phyloP scores from a whole-genome alignment of 2,797 vertebrate genomes.

The Gambusia yucatana region DNA sequence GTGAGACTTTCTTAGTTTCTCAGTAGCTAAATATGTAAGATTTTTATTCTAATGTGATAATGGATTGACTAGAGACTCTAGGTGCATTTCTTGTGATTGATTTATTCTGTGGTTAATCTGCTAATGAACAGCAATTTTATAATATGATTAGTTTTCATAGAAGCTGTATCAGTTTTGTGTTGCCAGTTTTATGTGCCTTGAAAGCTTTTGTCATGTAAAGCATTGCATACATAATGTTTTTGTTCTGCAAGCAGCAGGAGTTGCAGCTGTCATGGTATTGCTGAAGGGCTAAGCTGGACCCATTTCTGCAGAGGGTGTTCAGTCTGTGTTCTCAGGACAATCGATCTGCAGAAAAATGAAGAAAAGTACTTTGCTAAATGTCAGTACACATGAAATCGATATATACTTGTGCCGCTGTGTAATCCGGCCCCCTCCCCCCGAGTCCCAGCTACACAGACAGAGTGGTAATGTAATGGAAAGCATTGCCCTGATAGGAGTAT shows the following conservation, averaged over 20 bases:
- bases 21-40: constrained; percentile 29
- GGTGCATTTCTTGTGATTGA: neutral
- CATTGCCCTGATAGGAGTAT: constrained; percentile 39
- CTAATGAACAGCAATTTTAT: constrained; percentile 4
- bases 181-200: neutral
- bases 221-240: constrained; percentile 14
- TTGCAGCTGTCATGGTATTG: constrained; percentile 2
- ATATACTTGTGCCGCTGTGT: constrained; percentile 48
- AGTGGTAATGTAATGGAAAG: constrained; percentile 50
- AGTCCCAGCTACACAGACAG: constrained; percentile 20
- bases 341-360: constrained; percentile 60
- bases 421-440: constrained; percentile 27
- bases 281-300: constrained; percentile 15
- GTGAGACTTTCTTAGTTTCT: constrained; percentile 29
- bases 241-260: constrained; percentile 31
- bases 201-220: constrained; percentile 4
- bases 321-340: constrained; percentile 36
- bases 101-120: constrained; percentile 7
- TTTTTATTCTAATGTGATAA: constrained; percentile 20
- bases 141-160: constrained; percentile 10
- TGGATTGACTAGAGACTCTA: constrained; percentile 3
- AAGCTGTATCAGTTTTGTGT: constrained; percentile 6
- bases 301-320: constrained; percentile 34
- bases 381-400: constrained; percentile 69
- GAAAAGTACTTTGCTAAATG: constrained; percentile 72